phyloP scores from a whole-genome alignment of 1,140 invertebrate species.

The Calliopsis andreniformis region DNA sequence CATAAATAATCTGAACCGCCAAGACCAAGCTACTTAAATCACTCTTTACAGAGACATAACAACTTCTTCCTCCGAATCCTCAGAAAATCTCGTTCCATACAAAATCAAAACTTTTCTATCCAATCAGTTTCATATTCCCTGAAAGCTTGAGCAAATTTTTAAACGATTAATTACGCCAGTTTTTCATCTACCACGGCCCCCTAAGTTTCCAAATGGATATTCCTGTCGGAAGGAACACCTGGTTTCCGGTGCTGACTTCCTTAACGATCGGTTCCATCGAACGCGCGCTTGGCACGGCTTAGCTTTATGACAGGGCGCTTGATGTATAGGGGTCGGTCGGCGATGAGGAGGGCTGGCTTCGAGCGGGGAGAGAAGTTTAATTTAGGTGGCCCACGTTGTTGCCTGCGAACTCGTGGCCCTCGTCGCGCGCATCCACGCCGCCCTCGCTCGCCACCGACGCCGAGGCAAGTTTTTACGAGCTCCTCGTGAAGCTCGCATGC shows the following conservation, averaged over 20 bases:
- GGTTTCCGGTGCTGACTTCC: slow-evolving; percentile 46
- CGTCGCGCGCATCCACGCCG: slow-evolving; percentile 34
- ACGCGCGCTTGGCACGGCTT: slow-evolving; percentile 48
- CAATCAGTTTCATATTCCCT: background rate
- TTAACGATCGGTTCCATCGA: slow-evolving; percentile 59
- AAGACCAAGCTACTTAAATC: background rate
- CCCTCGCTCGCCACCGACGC: slow-evolving; percentile 1
- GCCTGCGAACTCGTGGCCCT: slow-evolving; percentile 33
- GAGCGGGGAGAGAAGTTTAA: slow-evolving; percentile 68
- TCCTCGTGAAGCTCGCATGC: background rate
- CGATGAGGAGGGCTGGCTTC: background rate
- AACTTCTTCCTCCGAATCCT: too few species aligned
- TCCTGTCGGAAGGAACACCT: slow-evolving; percentile 46
- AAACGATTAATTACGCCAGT: slow-evolving; percentile 43
- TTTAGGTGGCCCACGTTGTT: slow-evolving; percentile 63
- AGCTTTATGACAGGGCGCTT: slow-evolving; percentile 63
- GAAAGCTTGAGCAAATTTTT: slow-evolving; percentile 16
- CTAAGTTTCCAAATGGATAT: background rate
- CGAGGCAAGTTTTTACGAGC: slow-evolving; percentile 50
- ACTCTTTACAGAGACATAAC: background rate
- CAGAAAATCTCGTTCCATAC: background rate
- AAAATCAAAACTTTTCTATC: too few species aligned
- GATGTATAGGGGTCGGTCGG: slow-evolving; percentile 59
- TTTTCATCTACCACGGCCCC: slow-evolving; percentile 8
- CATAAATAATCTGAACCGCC: too few species aligned